Conservation (phyloP, 2,113 vertebrate species). For the Sinocyclocheilus maitianheensis region DNA sequence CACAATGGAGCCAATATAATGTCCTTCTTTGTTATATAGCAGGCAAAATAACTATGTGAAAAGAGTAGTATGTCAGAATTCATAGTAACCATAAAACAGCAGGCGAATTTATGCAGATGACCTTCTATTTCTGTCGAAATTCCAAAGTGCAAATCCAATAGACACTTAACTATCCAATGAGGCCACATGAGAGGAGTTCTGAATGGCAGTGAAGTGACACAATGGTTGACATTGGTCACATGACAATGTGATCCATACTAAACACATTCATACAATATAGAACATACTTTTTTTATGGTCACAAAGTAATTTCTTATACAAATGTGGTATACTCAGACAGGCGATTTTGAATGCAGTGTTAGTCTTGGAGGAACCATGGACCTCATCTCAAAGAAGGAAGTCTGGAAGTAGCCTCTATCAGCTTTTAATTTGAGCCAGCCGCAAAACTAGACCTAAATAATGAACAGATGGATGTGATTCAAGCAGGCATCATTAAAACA, state of each 20-base stretch:
- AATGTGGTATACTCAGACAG: not conserved
- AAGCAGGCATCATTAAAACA: slow-evolving; percentile 49
- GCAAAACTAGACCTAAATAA: slow-evolving; percentile 54
- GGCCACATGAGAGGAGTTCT: too few relatives aligned
- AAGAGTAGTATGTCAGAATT: too few relatives aligned
- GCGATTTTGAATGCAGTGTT: not conserved
- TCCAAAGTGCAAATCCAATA: too few relatives aligned
- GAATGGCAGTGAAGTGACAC: too few relatives aligned
- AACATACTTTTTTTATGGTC: not conserved
- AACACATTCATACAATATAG: not conserved
- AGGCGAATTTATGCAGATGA: too few relatives aligned
- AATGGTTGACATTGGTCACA: too few relatives aligned
- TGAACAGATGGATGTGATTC: slow-evolving; percentile 61
- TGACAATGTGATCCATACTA: too few relatives aligned
- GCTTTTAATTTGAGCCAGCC: slow-evolving; percentile 62
- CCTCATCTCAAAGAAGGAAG: slow-evolving; percentile 55
- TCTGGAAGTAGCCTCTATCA: slow-evolving; percentile 43
- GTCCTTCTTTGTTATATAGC: not conserved
- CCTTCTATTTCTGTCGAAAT: too few relatives aligned
- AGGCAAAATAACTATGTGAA: too few relatives aligned
- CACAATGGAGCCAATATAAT: not conserved
- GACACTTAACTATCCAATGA: too few relatives aligned
- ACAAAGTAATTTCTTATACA: not conserved
- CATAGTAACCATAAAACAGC: too few relatives aligned
- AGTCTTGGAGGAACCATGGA: slow-evolving; percentile 46